phyloP scores from a whole-genome alignment of 2,797 vertebrate species.

The Coregonus sp. region DNA sequence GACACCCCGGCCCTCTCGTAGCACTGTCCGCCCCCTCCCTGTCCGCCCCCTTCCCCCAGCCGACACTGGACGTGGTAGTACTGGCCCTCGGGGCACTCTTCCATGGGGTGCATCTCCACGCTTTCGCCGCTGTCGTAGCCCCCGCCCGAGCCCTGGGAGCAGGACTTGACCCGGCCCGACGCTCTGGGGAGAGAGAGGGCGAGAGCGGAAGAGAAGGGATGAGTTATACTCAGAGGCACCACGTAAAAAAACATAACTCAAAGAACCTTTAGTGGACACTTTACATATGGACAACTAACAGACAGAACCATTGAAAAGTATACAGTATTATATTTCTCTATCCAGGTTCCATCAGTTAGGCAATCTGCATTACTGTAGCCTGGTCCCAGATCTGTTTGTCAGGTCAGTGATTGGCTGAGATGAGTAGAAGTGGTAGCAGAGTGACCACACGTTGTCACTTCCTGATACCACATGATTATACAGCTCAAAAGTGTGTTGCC shows the following conservation, averaged over 20 bases:
- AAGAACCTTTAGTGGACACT: neutral
- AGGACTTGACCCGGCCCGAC: slow-evolving; percentile 86
- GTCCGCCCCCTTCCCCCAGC: slow-evolving; percentile 68
- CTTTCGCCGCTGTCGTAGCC: slow-evolving; percentile 96
- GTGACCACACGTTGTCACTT: no score
- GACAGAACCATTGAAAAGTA: no score
- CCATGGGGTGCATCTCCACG: slow-evolving; percentile 85
- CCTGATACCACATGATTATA: no score
- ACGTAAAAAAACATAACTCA: neutral
- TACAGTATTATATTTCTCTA: no score
- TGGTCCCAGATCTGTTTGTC: no score
- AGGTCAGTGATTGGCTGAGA: no score
- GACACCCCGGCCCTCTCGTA: slow-evolving; percentile 62
- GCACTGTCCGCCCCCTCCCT: slow-evolving; percentile 67
- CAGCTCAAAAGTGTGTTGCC: no score
- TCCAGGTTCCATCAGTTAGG: no score
- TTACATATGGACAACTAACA: neutral
- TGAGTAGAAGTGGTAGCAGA: no score
- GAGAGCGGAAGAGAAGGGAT: neutral
- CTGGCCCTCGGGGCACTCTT: slow-evolving; percentile 82
- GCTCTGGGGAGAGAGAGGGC: slow-evolving; percentile 70
- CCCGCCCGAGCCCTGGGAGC: slow-evolving; percentile 90
- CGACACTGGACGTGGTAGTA: slow-evolving; percentile 83
- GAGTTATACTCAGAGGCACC: neutral
- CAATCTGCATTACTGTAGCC: no score